Evolutionary conservation across 1,140 invertebrate genomes (phyloP).

Genomic region (Drosophila saltans): DNA sequence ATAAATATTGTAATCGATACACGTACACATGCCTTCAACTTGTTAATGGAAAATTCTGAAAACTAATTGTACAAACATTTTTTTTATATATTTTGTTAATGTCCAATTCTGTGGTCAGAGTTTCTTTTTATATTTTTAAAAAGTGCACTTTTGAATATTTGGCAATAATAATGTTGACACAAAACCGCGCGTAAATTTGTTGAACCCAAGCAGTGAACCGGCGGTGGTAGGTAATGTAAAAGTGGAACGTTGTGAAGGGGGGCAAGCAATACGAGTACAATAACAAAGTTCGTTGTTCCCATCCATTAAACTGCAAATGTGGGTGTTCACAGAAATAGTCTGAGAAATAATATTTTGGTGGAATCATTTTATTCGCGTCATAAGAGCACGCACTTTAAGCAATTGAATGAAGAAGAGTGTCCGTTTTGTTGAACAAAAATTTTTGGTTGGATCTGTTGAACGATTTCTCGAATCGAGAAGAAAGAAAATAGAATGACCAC

Average conservation of each 20-base stretch:
- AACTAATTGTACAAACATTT: background rate
- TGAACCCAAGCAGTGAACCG: constrained; percentile 49
- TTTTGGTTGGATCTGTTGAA: too few species aligned
- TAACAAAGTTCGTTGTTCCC: constrained; percentile 75
- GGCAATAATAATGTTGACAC: background rate
- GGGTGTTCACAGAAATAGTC: background rate
- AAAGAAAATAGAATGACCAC: too few species aligned
- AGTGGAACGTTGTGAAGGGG: constrained; percentile 30
- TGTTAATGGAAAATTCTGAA: constrained; percentile 16
- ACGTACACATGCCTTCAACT: constrained; percentile 29
- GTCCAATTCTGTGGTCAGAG: too few species aligned
- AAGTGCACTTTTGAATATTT: background rate
- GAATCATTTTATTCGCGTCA: too few species aligned
- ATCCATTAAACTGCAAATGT: constrained; percentile 54
- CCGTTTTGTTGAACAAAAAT: too few species aligned
- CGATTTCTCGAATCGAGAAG: too few species aligned
- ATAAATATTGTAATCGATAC: constrained; percentile 16
- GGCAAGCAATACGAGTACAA: background rate
- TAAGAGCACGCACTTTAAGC: too few species aligned
- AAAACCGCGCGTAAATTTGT: constrained; percentile 71
- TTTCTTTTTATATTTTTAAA: background rate
- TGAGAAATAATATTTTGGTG: too few species aligned
- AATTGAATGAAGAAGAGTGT: too few species aligned
- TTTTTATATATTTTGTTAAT: background rate
- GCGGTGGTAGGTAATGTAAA: constrained; percentile 52